Base-by-base conservation (phyloP, 2,113 vertebrate genomes). In the Macroglossus sobrinus region DNA sequence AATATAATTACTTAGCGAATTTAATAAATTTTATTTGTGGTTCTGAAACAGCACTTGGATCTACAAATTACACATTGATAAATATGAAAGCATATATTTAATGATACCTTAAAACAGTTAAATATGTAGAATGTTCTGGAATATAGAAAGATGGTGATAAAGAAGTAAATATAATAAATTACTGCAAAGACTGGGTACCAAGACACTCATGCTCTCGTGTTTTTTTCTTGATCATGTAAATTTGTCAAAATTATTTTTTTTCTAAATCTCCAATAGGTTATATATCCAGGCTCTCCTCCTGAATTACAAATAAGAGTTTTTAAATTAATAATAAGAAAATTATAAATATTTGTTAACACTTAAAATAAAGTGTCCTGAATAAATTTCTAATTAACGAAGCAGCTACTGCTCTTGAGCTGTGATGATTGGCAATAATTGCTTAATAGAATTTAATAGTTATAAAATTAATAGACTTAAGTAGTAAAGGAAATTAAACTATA, bases 1-100 rank as follows among this genome's bases (percentile, higher is more conserved):
- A 98, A 95, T 94, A 71, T 96, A 98, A 97, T 98, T 96, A 97
- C 72, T 87, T 95, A 82, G 43, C 3, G 97, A 97, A 93, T 94
- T 89, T 63, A 98, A 96, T 97, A 97, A 98, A 95, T 89, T 72
- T 3, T 92, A 64, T 86, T 96, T 84, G 19, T 13, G 75, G 30
- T 95, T 98, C 97, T 97, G 43, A 95, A 97, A n/a, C 1, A 63
- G 63, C 64, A 22, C 13, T 89, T 84, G 26, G 19, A 86, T 96
- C 88, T 96, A 82, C 1, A 38, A 94, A 71, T 13, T 97, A 93
- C 85, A 81, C 3, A 38, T 19, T 69, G 95, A 74, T 86, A 89
- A 96, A 96, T 92, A 82, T 94, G 95, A 12, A 75, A 76, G 0
- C 22, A 88, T 33, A 13, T 0, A 69, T 79, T 69, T 0, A 47